These are phyloP conservation scores for Ctena decussata DNA, from an alignment of 2,888 invertebrate genomes.

Conservation along the genomic window DNA sequence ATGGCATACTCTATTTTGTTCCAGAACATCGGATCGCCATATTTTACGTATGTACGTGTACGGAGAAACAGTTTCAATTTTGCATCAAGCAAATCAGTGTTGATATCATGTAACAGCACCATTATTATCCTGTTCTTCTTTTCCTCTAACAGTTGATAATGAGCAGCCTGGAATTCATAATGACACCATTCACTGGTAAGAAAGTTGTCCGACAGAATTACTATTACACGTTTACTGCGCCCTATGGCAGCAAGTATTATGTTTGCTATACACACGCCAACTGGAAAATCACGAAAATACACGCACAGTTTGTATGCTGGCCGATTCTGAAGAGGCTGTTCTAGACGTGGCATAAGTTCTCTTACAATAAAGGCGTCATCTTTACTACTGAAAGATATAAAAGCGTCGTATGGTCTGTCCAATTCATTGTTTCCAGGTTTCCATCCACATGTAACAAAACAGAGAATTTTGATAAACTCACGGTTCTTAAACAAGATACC, in stretches of 20 bases:
- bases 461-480: constrained; percentile 26
- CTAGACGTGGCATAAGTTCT: constrained; percentile 93
- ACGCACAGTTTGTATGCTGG: constrained; percentile 87
- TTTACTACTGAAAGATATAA: constrained; percentile 93
- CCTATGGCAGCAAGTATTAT: no score
- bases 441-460: constrained; percentile 30
- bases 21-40: neutral
- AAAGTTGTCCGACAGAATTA: no score
- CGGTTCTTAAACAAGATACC: constrained; percentile 25
- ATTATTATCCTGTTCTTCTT: no score
- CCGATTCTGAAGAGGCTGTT: constrained; percentile 91
- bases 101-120: constrained; percentile 93
- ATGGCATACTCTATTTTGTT: neutral
- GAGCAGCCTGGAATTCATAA: constrained; percentile 95
- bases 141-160: constrained; percentile 92
- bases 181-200: constrained; percentile 97
- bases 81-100: constrained; percentile 89
- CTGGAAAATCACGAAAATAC: constrained; percentile 77
- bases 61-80: constrained; percentile 33
- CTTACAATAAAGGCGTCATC: constrained; percentile 95
- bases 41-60: constrained; percentile 11
- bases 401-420: constrained; percentile 91
- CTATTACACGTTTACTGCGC: no score
- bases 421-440: constrained; percentile 25
- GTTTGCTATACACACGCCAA: constrained; percentile 90